phyloP scores from a whole-genome alignment of 2,888 invertebrate species.

The Hypercompe scribonia region DNA sequence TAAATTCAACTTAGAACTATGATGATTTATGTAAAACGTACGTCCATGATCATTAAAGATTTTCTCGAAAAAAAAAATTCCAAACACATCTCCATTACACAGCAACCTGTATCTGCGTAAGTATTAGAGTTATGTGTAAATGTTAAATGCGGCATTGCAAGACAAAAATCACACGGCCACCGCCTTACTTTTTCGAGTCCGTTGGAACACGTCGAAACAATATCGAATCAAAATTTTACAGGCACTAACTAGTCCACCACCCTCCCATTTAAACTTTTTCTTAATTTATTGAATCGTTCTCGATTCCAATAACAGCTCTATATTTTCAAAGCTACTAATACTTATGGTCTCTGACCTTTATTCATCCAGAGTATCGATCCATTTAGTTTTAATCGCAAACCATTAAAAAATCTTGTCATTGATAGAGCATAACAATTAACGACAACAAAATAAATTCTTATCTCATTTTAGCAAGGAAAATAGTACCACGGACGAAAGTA shows the following conservation, averaged over 20 bases:
- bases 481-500: neutral
- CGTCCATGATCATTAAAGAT: neutral
- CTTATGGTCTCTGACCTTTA: conserved; percentile 21
- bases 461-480: neutral
- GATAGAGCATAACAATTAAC: no score
- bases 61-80: neutral
- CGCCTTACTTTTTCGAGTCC: conserved; percentile 13
- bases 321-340: neutral
- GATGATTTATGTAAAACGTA: no score
- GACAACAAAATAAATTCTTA: neutral
- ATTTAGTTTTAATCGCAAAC: neutral
- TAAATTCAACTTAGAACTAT: no score
- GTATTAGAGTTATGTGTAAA: conserved; percentile 64
- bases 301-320: conserved; percentile 17
- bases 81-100: conserved; percentile 49
- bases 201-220: conserved; percentile 28
- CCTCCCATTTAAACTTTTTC: conserved; percentile 49
- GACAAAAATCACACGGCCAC: conserved; percentile 27
- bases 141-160: conserved; percentile 54
- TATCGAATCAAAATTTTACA: conserved; percentile 53
- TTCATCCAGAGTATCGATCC: conserved; percentile 12
- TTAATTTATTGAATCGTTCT: conserved; percentile 57
- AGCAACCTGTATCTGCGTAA: conserved; percentile 61
- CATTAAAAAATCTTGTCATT: neutral
- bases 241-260: conserved; percentile 20